Evolutionary conservation across 2,113 vertebrate species (phyloP).

Genomic region (Leucopsar rothschildi): DNA sequence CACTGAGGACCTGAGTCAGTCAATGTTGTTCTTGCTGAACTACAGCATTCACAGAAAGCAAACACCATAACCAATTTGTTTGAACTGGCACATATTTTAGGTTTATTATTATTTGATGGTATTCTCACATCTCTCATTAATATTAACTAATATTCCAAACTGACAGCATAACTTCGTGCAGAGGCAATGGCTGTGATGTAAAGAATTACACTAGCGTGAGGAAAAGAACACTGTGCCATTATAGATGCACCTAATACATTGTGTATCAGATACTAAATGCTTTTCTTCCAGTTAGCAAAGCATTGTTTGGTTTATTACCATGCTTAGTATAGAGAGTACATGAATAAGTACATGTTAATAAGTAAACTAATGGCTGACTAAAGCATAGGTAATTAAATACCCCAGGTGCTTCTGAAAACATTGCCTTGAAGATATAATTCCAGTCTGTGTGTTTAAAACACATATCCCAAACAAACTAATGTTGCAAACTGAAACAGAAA

Average conservation of each 20-base stretch:
- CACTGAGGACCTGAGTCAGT: fast-evolving
- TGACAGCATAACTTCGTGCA: not conserved
- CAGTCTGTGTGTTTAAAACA: not conserved
- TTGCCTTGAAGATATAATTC: not conserved
- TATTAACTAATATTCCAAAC: slow-evolving; percentile 6
- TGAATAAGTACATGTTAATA: not conserved
- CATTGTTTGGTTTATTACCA: not conserved
- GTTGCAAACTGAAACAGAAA: not conserved
- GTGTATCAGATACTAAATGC: not conserved
- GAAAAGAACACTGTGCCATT: not conserved
- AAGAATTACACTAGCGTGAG: not conserved
- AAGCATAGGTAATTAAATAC: not conserved
- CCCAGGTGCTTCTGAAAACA: not conserved
- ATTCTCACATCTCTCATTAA: not conserved
- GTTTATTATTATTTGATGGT: not conserved
- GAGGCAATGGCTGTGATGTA: fast-evolving
- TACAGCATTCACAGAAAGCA: not conserved
- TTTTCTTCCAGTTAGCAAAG: not conserved
- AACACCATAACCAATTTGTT: not conserved
- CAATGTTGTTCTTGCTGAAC: not conserved
- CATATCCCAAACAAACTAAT: not conserved
- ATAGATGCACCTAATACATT: not conserved
- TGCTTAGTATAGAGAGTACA: not conserved
- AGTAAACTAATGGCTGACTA: not conserved
- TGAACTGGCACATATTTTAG: not conserved